These are phyloP conservation scores for Acanthosoma haemorrhoidale DNA, from an alignment of 2,888 invertebrate genomes.

Conservation along the genomic window DNA sequence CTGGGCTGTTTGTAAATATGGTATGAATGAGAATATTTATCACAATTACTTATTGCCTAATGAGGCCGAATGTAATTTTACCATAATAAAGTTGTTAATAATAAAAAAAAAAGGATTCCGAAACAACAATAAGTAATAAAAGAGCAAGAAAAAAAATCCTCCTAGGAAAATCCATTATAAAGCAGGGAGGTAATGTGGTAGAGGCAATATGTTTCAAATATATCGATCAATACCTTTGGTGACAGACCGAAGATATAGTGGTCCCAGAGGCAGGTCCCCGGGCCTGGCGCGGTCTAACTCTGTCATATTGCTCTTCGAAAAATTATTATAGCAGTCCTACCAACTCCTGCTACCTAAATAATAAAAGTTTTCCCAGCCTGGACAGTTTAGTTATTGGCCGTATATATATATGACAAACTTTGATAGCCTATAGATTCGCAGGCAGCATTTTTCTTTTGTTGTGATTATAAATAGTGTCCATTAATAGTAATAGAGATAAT, in stretches of 20 bases:
- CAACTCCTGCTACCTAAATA: background rate
- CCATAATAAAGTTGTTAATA: too few relatives aligned
- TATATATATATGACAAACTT: background rate
- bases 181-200: background rate
- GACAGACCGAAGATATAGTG: constrained; percentile 6
- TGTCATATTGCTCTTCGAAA: constrained; percentile 13
- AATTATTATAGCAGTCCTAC: background rate
- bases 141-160: too few relatives aligned
- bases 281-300: background rate
- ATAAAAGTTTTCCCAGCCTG: constrained; percentile 11
- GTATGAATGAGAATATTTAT: too few relatives aligned
- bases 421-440: too few relatives aligned
- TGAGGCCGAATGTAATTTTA: too few relatives aligned
- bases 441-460: too few relatives aligned
- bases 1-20: too few relatives aligned
- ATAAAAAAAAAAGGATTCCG: too few relatives aligned
- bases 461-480: too few relatives aligned
- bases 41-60: too few relatives aligned
- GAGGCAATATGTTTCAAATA: background rate
- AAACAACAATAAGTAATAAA: too few relatives aligned
- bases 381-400: constrained; percentile 13
- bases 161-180: background rate
- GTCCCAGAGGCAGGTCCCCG: background rate
- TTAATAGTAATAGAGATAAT: too few relatives aligned
- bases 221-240: background rate